These are phyloP conservation scores for Drosophila merina DNA, from an alignment of 2,888 invertebrate genomes.

Conservation along the genomic window DNA sequence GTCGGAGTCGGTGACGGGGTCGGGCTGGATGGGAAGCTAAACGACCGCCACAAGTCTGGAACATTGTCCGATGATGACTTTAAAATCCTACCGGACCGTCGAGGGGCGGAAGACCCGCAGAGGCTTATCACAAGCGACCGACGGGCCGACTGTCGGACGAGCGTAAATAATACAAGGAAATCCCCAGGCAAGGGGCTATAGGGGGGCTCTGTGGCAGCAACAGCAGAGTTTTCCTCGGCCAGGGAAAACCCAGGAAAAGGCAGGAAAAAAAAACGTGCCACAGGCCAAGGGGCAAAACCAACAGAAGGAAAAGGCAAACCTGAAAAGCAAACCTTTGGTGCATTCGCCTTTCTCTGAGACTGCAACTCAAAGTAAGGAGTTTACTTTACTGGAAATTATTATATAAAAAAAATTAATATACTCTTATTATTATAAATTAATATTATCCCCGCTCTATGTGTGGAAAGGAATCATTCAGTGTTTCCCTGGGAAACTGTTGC, in stretches of 20 bases:
- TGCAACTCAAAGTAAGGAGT: slow-evolving; percentile 54
- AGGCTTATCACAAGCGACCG: slow-evolving; percentile 60
- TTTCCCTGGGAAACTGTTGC: slow-evolving; percentile 54
- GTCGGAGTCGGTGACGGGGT: no score
- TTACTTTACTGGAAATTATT: not conserved
- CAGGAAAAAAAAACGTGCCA: slow-evolving; percentile 34
- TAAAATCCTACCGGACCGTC: slow-evolving; percentile 61
- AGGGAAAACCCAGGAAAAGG: slow-evolving; percentile 17
- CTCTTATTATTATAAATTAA: not conserved
- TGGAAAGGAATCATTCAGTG: slow-evolving; percentile 71
- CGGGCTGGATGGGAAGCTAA: slow-evolving; percentile 9
- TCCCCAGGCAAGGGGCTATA: slow-evolving; percentile 14
- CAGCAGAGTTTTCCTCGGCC: slow-evolving; percentile 35
- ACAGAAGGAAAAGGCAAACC: slow-evolving; percentile 34
- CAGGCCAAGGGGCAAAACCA: slow-evolving; percentile 39
- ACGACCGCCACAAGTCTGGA: slow-evolving; percentile 38
- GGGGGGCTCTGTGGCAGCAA: slow-evolving; percentile 17
- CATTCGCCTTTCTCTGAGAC: slow-evolving; percentile 65
- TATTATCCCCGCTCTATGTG: slow-evolving; percentile 32
- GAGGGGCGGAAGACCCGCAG: slow-evolving; percentile 69
- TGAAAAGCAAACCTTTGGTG: slow-evolving; percentile 66
- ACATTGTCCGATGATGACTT: slow-evolving; percentile 53
- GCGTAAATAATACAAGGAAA: slow-evolving; percentile 43
- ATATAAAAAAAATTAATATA: not conserved
- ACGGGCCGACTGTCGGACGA: slow-evolving; percentile 26